A percentile compares a stretch with the other conserved stretches of the same genome.
phyloP scores from a whole-genome alignment of 2,888 invertebrate species.

The Choreutis nemorana region DNA sequence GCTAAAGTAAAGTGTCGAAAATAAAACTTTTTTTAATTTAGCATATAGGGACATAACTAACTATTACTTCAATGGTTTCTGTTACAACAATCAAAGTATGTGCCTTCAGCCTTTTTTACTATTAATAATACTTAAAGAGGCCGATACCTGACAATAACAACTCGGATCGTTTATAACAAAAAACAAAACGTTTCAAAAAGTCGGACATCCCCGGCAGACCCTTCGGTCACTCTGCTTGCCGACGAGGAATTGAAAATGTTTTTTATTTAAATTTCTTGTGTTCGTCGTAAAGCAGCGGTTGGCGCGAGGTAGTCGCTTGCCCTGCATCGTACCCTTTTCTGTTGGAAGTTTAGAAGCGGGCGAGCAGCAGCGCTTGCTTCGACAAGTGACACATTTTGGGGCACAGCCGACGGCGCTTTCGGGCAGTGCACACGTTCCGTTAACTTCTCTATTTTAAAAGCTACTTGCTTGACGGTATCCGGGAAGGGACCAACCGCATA shows the following conservation, averaged over 20 bases:
- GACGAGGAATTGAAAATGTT: constrained; percentile 13
- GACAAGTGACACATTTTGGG: constrained; percentile 58
- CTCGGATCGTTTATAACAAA: constrained; percentile 13
- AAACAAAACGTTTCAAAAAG: constrained; percentile 22
- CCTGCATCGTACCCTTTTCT: constrained; percentile 28
- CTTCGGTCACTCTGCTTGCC: constrained; percentile 20
- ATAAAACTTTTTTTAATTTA: too few species aligned
- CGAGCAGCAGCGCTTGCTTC: constrained; percentile 24
- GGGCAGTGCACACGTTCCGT: constrained; percentile 61
- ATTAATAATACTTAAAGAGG: too few species aligned
- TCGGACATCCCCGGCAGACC: constrained; percentile 24
- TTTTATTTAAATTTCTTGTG: constrained; percentile 14
- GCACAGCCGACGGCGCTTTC: constrained; percentile 60
- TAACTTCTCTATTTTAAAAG: constrained; percentile 64
- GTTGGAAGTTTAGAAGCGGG: constrained; percentile 24
- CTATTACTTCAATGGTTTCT: too few species aligned
- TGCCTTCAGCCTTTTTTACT: too few species aligned
- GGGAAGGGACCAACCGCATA: constrained; percentile 59
- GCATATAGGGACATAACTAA: too few species aligned
- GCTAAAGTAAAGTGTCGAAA: too few species aligned
- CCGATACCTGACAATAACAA: too few species aligned
- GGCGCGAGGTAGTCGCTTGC: constrained; percentile 31
- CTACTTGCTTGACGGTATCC: constrained; percentile 59
- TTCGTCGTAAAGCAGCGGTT: constrained; percentile 24
- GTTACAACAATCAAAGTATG: too few species aligned